These are phyloP conservation scores for Sebastes matsubarae DNA, from an alignment of 2,797 vertebrate genomes.

Conservation along the genomic window DNA sequence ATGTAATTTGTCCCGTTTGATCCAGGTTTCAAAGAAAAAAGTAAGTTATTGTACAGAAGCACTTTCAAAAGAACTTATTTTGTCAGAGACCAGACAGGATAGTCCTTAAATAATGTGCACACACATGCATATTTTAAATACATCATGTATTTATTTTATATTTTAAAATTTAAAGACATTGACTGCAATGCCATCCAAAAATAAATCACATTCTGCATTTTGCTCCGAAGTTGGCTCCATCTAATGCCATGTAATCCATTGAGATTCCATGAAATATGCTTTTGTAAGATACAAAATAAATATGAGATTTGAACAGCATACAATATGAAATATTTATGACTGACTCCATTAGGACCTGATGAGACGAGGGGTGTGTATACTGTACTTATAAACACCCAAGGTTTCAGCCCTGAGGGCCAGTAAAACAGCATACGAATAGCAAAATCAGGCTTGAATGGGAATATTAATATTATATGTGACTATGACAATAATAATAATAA, in stretches of 20 bases:
- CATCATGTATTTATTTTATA: background rate
- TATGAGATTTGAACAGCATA: background rate
- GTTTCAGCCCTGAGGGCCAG: background rate
- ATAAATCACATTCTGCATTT: background rate
- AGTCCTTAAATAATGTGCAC: background rate
- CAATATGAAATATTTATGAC: background rate
- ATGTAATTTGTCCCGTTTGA: background rate
- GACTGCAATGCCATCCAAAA: background rate
- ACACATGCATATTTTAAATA: background rate
- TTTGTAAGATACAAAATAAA: background rate
- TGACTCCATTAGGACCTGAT: background rate
- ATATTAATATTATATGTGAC: background rate
- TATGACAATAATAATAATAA: too few relatives aligned
- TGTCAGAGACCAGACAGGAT: background rate
- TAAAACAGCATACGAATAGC: background rate
- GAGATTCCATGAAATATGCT: background rate
- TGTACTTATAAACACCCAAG: background rate
- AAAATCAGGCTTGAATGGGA: background rate
- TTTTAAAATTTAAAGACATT: background rate
- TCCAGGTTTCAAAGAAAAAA: background rate
- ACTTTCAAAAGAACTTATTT: background rate
- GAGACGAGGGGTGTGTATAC: background rate
- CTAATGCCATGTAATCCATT: background rate
- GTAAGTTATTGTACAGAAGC: background rate
- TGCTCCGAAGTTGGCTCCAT: background rate